A percentile compares a stretch with the other conserved stretches of the same genome.
phyloP scores from a whole-genome alignment of 1,140 invertebrate genomes.

The Phocides pigmalion region DNA sequence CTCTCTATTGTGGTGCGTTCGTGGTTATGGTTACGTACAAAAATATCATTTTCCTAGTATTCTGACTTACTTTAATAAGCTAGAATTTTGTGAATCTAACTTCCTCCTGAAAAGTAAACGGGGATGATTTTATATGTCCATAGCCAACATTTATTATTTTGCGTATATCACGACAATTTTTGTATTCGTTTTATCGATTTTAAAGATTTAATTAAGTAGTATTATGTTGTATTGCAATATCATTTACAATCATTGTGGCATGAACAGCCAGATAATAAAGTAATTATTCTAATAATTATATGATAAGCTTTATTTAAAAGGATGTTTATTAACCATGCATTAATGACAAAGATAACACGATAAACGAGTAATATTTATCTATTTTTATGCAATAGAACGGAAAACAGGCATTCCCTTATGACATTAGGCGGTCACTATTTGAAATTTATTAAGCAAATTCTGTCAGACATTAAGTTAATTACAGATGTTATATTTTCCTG shows the following conservation, averaged over 20 bases:
- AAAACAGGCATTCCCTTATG: no score
- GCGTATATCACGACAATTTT: no score
- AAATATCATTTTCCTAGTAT: slow-evolving; percentile 68
- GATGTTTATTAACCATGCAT: background rate
- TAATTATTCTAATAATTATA: background rate
- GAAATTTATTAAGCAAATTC: no score
- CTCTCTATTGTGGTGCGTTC: slow-evolving; percentile 41
- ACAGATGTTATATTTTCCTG: no score
- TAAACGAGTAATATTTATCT: background rate
- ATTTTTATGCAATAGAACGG: background rate
- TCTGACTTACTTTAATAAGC: slow-evolving; percentile 42
- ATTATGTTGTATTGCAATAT: no score
- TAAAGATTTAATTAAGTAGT: no score
- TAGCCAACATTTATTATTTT: no score
- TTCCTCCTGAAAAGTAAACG: slow-evolving; percentile 40
- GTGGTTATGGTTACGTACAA: slow-evolving; percentile 42
- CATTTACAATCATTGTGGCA: no score
- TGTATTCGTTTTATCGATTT: no score
- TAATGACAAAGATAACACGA: background rate
- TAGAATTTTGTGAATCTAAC: slow-evolving; percentile 24
- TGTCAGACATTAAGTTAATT: no score
- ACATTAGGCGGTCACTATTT: no score
- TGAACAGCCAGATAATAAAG: background rate
- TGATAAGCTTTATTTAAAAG: background rate
- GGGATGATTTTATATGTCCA: slow-evolving; percentile 6